Evolutionary conservation across 2,113 vertebrate species (phyloP), one percentile per base, ranked within the genome.

Genomic region (Cavia porcellus): DNA sequence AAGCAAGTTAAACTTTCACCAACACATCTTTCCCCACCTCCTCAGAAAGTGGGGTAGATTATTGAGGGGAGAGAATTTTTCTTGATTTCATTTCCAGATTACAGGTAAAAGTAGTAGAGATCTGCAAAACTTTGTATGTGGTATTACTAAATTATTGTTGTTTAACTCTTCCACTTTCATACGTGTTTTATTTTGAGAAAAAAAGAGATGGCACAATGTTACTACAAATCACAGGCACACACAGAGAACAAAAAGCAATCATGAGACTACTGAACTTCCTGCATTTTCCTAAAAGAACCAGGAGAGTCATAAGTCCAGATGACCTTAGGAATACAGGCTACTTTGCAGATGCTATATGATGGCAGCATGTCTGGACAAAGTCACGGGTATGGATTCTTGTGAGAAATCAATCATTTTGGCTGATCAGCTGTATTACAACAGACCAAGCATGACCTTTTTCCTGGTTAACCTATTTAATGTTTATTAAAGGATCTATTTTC

Each of bases 401-500:
- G 86, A 55, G 61, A 92, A 95, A 90, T 85, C 92, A 90, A 32
- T 95, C 38, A 57, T 75, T 66, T 74, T 64, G 22, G 85, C 38
- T 92, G 75, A 35, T 94, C 72, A 92, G 75, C 35, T 90, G 15
- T 84, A 81, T 94, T 84, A 84, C 57, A 87, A 64, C 50, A 90
- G 93, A 85, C 35, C 84, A 96, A 30, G 38, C 93, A 90, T 87
- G 84, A 35, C 32, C 88, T 97, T 94, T 74, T 77, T 92, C 45
- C 55, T 84, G 62, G 28, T 87, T 97, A 97, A 66, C 35, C 55
- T 92, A 66, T 75, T 94, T 87, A 64, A 14, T 94, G 57, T 92
- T 89, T 94, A 90, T 92, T 96, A 89, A 87, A 82, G 42, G 92
- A 90, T 96, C 38, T 94, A 70, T 94, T 89, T 94, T 94, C 72